Percentiles rank a stretch among this genome's conserved stretches.
These are phyloP conservation scores for Pithys albifrons DNA, from an alignment of 2,113 vertebrate genomes.

Conservation along the genomic window DNA sequence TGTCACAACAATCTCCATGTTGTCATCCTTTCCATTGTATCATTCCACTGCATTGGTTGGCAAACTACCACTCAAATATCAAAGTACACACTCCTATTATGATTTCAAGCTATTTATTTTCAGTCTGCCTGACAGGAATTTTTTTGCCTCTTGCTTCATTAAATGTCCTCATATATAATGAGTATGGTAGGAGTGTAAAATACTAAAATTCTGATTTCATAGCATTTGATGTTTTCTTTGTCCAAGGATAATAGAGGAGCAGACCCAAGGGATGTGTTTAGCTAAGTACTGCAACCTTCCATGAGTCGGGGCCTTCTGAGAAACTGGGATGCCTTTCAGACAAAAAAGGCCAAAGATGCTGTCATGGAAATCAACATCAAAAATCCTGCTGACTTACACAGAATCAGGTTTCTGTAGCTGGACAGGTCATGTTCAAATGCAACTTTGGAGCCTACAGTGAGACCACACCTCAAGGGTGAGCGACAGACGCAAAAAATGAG, in stretches of 20 bases:
- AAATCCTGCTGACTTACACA: not conserved
- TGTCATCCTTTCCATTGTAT: slow-evolving; percentile 17
- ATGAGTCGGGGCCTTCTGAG: not conserved
- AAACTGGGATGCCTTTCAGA: not conserved
- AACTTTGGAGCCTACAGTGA: not conserved
- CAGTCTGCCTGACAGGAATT: not conserved
- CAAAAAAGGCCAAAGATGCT: not conserved
- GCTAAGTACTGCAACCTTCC: not conserved
- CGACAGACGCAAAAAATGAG: not conserved
- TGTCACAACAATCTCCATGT: slow-evolving; percentile 27
- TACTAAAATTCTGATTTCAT: not conserved
- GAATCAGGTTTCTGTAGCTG: not conserved
- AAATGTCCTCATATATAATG: not conserved
- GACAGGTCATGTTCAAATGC: not conserved
- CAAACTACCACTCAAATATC: not conserved
- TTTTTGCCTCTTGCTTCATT: not conserved
- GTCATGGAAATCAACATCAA: not conserved
- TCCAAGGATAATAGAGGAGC: not conserved
- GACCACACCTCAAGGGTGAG: not conserved
- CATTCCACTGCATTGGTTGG: not conserved
- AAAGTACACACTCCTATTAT: not conserved
- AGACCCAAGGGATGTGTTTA: not conserved
- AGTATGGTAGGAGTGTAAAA: not conserved
- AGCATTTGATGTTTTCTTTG: not conserved
- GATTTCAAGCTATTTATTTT: not conserved